A percentile compares a stretch with the other conserved stretches of the same genome.
phyloP scores from a whole-genome alignment of 37 sponge, comb jelly and placozoan genomes.

The Aplysina aerophoba region DNA sequence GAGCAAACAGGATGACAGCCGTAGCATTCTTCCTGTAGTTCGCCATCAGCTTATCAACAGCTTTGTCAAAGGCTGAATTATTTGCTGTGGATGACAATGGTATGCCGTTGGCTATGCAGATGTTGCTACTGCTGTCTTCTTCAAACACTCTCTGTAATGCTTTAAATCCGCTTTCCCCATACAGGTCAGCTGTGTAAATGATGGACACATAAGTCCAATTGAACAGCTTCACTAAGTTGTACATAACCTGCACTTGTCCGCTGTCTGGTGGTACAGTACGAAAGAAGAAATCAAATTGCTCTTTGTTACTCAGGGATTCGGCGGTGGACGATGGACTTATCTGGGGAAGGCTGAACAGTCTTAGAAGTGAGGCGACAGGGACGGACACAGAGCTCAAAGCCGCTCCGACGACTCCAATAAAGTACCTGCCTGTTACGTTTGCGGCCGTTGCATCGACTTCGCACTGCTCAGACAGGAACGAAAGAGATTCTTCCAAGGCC shows the following conservation, averaged over 20 bases:
- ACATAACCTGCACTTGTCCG: constrained; percentile 71
- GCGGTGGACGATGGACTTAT: constrained; percentile 76
- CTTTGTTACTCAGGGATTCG: constrained; percentile 60
- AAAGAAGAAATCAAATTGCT: constrained; percentile 70
- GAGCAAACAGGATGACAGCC: constrained; percentile 57
- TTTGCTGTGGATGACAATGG: not conserved
- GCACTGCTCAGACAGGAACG: constrained; percentile 2
- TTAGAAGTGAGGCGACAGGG: constrained; percentile 62
- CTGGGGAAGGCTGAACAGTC: constrained; percentile 74
- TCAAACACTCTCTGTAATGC: constrained; percentile 33
- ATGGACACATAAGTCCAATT: constrained; percentile 65
- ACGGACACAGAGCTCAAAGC: constrained; percentile 67
- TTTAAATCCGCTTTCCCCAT: constrained; percentile 49
- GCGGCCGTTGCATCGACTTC: no score
- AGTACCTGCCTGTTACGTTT: not conserved
- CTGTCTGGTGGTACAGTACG: constrained; percentile 78
- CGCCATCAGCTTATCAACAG: not conserved
- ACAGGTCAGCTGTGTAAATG: constrained; percentile 49
- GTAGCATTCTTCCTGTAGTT: constrained; percentile 41
- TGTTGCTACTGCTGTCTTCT: not conserved
- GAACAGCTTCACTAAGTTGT: constrained; percentile 51
- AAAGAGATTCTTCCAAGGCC: constrained; percentile 60
- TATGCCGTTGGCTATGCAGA: constrained; percentile 21
- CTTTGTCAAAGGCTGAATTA: constrained; percentile 1
- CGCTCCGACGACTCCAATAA: constrained; percentile 74